Base-by-base conservation (phyloP, 2,113 vertebrate species). In the Leiothrix lutea region DNA sequence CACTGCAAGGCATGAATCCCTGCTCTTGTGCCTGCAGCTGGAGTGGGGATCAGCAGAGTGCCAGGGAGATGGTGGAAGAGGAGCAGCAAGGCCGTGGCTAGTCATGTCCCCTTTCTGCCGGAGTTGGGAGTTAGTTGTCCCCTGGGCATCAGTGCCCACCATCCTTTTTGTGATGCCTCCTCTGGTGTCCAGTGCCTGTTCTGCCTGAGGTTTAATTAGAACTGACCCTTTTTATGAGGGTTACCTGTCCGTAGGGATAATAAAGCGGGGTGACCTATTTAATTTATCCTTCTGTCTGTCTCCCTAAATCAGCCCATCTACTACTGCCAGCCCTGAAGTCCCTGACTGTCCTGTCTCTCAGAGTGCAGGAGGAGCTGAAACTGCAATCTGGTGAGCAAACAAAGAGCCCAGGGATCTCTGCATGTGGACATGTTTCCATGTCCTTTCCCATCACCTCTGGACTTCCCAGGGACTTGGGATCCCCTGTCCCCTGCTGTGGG, bases 251-350 rank as follows among this genome's bases (percentile, higher is more conserved):
- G 61, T 77, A 86, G 67, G 42, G 29, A 14, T 90, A 94, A 95
- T 95, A 92, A 96, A 97, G 45, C 42, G 42, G 23, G 16, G 8
- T 92, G 42, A 86, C 38, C 66, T 95, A 38, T 88, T 91, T 84
- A 81, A 71, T 48, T 88, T 73, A 62, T 70, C 31, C 26, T 58
- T 54, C 67, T 81, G 20, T 83, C 18, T 72, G 14, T 80, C 73
- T 88, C 53, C 50, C n/a, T 75, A 25, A 69, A 56, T 79, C 25
- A 48, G 48, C 8, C 18, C 19, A 11, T 45, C 33, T 90, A 4
- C 60, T 91, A 51, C 61, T 79, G 20, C 2, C 4, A 71, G 51
- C 35, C 35, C 26, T 64, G 35, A 36, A 42, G n/a, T 42, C 67
- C 21, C 22, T 16, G 18, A 7, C 28, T 60, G n/a, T 60, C 53